Conservation (phyloP, 2,888 invertebrate species). For the Andrena hattorfiana region DNA sequence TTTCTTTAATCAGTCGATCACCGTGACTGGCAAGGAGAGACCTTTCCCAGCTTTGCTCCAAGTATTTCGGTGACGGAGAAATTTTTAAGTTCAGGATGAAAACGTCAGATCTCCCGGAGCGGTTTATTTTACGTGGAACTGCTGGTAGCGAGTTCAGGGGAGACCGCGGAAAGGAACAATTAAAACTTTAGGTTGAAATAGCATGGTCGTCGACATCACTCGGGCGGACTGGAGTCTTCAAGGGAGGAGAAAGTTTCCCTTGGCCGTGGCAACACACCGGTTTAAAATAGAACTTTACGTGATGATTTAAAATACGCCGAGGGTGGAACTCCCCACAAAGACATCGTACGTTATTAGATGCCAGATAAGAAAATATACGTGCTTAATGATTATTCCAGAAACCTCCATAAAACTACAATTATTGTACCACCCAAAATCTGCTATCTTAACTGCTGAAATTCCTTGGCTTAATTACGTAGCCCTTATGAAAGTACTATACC, state of each 20-base stretch:
- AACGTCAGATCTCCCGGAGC: constrained; percentile 31
- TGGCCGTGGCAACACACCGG: constrained; percentile 46
- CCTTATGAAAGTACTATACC: too few species aligned
- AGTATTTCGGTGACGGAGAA: constrained; percentile 30
- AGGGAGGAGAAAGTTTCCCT: constrained; percentile 63
- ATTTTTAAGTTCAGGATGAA: constrained; percentile 57
- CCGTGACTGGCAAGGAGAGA: too few species aligned
- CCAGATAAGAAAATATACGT: too few species aligned
- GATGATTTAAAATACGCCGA: constrained; percentile 63
- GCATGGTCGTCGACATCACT: constrained; percentile 69
- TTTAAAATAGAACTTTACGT: constrained; percentile 59
- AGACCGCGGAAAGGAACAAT: constrained; percentile 70
- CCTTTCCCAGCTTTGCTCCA: constrained; percentile 1
- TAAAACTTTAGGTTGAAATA: constrained; percentile 74
- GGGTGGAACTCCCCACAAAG: too few species aligned
- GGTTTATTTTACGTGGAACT: constrained; percentile 67
- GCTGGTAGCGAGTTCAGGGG: constrained; percentile 58
- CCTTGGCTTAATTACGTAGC: too few species aligned
- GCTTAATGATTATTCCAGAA: too few species aligned
- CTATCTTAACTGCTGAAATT: too few species aligned
- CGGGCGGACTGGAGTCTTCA: constrained; percentile 70
- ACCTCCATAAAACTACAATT: too few species aligned
- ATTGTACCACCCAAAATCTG: too few species aligned
- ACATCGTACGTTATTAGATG: too few species aligned
- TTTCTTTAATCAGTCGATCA: neutral